Percentiles rank a stretch among this genome's conserved stretches.
Evolutionary conservation across 1,140 invertebrate species (phyloP).

Genomic region (Psilanteris sp.): DNA sequence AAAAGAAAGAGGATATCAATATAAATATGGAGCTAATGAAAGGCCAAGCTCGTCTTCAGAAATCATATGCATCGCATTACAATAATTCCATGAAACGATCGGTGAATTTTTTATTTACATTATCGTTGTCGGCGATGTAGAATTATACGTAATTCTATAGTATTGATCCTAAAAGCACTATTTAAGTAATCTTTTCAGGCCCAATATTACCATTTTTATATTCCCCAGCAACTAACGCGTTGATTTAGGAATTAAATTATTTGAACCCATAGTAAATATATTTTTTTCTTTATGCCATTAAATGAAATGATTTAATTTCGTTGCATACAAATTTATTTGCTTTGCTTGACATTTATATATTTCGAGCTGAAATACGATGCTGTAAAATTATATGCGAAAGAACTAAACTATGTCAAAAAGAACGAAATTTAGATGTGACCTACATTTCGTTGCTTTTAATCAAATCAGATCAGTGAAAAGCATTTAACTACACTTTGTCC

Average conservation of each 20-base stretch:
- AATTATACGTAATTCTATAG: conserved; percentile 30
- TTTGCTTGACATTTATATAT: too few species aligned
- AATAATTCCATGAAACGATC: conserved; percentile 43
- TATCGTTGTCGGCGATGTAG: neutral
- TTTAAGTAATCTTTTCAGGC: conserved; percentile 20
- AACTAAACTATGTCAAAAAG: too few species aligned
- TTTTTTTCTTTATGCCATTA: too few species aligned
- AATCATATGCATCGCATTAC: conserved; percentile 42
- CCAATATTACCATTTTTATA: conserved; percentile 14
- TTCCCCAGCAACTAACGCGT: conserved; percentile 18
- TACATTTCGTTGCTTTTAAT: too few species aligned
- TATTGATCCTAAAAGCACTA: conserved; percentile 13
- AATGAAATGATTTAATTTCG: too few species aligned
- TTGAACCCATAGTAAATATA: too few species aligned
- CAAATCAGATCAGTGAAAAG: too few species aligned
- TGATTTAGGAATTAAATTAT: conserved; percentile 43
- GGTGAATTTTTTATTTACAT: conserved; percentile 42
- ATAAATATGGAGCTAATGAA: conserved; percentile 49
- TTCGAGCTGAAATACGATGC: too few species aligned
- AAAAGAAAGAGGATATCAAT: conserved; percentile 13
- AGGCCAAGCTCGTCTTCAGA: conserved; percentile 3
- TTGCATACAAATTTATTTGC: too few species aligned
- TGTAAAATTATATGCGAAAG: too few species aligned
- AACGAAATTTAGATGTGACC: too few species aligned
- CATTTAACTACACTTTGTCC: too few species aligned